Evolutionary conservation across 2,797 vertebrate species (phyloP).

Genomic region (Characodon lateralis): DNA sequence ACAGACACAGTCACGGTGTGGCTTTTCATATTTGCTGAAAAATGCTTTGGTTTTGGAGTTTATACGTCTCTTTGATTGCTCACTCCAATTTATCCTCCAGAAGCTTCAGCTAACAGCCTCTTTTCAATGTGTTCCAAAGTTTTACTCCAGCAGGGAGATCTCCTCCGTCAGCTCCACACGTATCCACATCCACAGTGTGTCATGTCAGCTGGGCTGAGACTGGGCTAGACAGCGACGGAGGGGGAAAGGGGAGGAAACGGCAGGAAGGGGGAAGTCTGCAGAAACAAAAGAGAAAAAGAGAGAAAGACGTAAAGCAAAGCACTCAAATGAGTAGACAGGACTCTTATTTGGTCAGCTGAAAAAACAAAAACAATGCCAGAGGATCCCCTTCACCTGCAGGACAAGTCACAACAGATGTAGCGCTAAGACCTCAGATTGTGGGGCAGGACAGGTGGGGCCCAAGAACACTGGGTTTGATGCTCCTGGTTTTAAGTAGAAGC

Average conservation of each 20-base stretch:
- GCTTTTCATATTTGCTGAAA: slow-evolving; percentile 62
- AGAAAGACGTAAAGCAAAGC: slow-evolving; percentile 53
- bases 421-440: slow-evolving; percentile 43
- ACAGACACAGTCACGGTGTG: slow-evolving; percentile 49
- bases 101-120: slow-evolving; percentile 19
- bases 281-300: slow-evolving; percentile 26
- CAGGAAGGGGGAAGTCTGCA: slow-evolving; percentile 59
- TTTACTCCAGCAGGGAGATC: slow-evolving; percentile 48
- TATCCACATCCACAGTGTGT: slow-evolving; percentile 58
- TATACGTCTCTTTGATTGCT: slow-evolving; percentile 13
- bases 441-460: slow-evolving; percentile 35
- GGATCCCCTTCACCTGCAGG: slow-evolving; percentile 70
- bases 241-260: slow-evolving; percentile 55
- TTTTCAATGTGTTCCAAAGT: slow-evolving; percentile 50
- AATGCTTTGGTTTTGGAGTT: slow-evolving; percentile 35
- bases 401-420: slow-evolving; percentile 76
- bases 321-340: slow-evolving; percentile 66
- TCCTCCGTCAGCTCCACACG: slow-evolving; percentile 51
- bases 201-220: slow-evolving; percentile 50
- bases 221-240: slow-evolving; percentile 60
- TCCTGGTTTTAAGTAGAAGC: slow-evolving; percentile 16
- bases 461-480: slow-evolving; percentile 27
- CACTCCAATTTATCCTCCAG: slow-evolving; percentile 27
- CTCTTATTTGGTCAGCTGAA: slow-evolving; percentile 71
- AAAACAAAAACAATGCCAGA: slow-evolving; percentile 51